These are phyloP conservation scores for Incurvaria masculella DNA, from an alignment of 2,888 invertebrate genomes.

Conservation along the genomic window DNA sequence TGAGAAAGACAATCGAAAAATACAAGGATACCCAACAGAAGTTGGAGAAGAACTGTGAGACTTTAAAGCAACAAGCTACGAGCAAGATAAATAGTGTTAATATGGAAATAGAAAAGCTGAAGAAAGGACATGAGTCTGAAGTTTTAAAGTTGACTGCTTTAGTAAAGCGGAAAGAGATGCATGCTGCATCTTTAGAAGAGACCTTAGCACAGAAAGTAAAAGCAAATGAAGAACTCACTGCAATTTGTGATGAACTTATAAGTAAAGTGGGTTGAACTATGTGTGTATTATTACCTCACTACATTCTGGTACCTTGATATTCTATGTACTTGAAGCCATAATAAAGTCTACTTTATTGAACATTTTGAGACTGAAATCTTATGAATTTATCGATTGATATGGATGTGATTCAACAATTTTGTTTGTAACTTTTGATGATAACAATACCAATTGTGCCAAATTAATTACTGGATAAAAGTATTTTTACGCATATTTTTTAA, in stretches of 20 bases:
- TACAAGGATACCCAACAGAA: constrained; percentile 66
- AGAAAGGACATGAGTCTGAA: constrained; percentile 73
- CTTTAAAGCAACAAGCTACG: constrained; percentile 85
- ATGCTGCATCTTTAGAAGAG: constrained; percentile 76
- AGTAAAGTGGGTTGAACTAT: constrained; percentile 47
- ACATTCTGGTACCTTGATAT: no score
- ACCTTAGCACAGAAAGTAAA: constrained; percentile 82
- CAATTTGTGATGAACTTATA: constrained; percentile 92
- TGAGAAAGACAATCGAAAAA: constrained; percentile 63
- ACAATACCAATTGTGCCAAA: no score
- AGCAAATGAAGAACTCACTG: constrained; percentile 85
- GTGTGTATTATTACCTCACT: no score
- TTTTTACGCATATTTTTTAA: no score
- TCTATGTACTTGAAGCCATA: no score
- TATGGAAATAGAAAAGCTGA: constrained; percentile 73
- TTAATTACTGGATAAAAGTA: no score
- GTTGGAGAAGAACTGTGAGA: constrained; percentile 82
- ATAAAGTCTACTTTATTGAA: no score
- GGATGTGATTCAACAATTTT: no score
- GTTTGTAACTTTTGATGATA: no score
- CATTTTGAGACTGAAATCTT: no score
- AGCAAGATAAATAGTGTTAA: constrained; percentile 74
- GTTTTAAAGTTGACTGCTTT: constrained; percentile 82
- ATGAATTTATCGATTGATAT: no score
- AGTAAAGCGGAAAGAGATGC: constrained; percentile 83